Evolutionary conservation across 2,888 invertebrate species (phyloP).

Genomic region (Volucella inflata): DNA sequence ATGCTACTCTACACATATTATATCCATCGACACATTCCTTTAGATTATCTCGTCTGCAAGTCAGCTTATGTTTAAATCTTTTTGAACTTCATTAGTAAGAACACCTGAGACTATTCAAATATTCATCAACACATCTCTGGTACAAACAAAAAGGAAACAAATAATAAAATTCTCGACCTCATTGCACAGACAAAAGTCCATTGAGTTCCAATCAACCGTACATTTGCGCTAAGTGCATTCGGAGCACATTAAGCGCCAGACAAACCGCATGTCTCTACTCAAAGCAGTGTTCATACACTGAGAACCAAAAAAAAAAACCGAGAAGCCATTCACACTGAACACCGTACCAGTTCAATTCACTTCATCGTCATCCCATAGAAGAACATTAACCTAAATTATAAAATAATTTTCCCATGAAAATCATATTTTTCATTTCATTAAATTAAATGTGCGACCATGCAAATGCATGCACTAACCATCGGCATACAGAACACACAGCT

Average conservation of each 20-base stretch:
- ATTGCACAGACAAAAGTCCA: conserved; percentile 22
- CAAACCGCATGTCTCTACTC: conserved; percentile 58
- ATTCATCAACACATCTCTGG: background rate
- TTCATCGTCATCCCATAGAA: conserved; percentile 9
- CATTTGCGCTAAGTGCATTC: conserved; percentile 25
- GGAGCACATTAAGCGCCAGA: conserved; percentile 61
- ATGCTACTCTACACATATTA: no score
- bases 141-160: background rate
- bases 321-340: conserved; percentile 2
- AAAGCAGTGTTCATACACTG: background rate
- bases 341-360: background rate
- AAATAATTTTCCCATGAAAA: conserved; percentile 69
- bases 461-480: conserved; percentile 50
- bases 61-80: no score
- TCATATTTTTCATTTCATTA: conserved; percentile 69
- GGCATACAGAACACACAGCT: background rate
- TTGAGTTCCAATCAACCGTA: conserved; percentile 24
- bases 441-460: conserved; percentile 71
- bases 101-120: no score
- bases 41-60: no score
- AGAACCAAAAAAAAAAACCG: no score
- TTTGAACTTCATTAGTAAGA: no score
- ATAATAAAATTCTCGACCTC: conserved; percentile 4
- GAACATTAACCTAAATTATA: conserved; percentile 71
- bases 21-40: no score